phyloP scores from a whole-genome alignment of 2,113 vertebrate species.

The Lophochroa leadbeateri region DNA sequence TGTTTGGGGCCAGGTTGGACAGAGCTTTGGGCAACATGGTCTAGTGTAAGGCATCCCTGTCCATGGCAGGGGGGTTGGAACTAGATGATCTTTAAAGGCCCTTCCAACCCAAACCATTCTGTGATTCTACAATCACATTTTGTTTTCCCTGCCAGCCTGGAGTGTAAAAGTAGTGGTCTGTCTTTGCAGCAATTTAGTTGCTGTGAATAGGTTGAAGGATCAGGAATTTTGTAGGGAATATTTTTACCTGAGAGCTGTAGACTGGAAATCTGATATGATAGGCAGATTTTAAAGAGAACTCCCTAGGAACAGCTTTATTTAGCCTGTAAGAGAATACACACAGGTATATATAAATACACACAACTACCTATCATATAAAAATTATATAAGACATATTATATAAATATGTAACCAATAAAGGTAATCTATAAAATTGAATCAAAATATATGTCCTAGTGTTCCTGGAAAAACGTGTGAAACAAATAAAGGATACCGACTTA shows the following conservation, averaged over 20 bases:
- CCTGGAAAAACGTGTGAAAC: neutral
- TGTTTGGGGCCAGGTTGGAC: neutral
- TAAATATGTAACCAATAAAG: neutral
- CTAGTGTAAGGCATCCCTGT: neutral
- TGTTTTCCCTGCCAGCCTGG: neutral
- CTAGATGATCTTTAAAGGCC: neutral
- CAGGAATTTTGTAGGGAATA: neutral
- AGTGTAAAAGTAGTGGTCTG: neutral
- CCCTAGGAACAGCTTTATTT: neutral
- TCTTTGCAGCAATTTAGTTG: neutral
- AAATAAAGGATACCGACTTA: neutral
- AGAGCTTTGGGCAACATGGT: neutral
- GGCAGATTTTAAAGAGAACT: neutral
- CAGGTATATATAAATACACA: neutral
- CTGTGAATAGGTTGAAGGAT: neutral
- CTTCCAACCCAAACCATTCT: neutral
- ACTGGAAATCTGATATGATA: neutral
- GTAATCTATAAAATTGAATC: neutral
- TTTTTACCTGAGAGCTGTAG: neutral
- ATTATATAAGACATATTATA: neutral
- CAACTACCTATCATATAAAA: neutral
- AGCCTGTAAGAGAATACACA: neutral
- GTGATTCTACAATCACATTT: neutral
- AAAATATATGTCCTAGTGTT: neutral
- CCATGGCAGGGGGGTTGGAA: neutral